Conservation (phyloP, 1,140 invertebrate species). For the Drusus annulatus region DNA sequence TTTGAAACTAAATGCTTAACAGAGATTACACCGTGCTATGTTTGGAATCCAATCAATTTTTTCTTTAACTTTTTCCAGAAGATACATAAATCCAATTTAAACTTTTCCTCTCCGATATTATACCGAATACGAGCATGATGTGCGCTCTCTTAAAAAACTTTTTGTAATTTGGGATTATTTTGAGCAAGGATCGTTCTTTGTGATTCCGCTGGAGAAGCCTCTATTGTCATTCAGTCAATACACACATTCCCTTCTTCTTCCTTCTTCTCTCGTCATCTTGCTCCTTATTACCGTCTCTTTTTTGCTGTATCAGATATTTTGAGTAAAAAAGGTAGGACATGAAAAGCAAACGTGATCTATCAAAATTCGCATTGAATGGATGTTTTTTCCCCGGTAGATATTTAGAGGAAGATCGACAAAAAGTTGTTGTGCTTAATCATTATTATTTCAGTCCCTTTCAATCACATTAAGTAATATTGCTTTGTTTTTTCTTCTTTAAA, state of each 20-base stretch:
- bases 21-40: constrained; percentile 11
- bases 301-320: constrained; percentile 4
- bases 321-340: background rate
- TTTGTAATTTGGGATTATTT: constrained; percentile 31
- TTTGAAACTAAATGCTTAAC: constrained; percentile 1
- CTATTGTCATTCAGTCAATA: background rate
- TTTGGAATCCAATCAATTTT: constrained; percentile 32
- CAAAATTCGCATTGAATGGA: no score
- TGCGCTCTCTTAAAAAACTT: constrained; percentile 28
- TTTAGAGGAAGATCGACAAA: no score
- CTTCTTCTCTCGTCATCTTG: no score
- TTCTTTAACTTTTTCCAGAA: constrained; percentile 26
- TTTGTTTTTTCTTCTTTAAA: no score
- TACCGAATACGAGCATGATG: constrained; percentile 23
- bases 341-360: no score
- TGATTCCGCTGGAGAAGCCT: background rate
- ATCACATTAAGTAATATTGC: no score
- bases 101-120: constrained; percentile 36
- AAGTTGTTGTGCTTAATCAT: no score
- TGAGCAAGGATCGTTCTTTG: background rate
- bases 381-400: no score
- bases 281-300: background rate
- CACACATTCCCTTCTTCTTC: background rate
- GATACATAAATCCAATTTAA: constrained; percentile 46
- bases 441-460: no score